These are phyloP conservation scores for Chaetorhynchus papuensis DNA, from an alignment of 2,113 vertebrate genomes.

Conservation along the genomic window DNA sequence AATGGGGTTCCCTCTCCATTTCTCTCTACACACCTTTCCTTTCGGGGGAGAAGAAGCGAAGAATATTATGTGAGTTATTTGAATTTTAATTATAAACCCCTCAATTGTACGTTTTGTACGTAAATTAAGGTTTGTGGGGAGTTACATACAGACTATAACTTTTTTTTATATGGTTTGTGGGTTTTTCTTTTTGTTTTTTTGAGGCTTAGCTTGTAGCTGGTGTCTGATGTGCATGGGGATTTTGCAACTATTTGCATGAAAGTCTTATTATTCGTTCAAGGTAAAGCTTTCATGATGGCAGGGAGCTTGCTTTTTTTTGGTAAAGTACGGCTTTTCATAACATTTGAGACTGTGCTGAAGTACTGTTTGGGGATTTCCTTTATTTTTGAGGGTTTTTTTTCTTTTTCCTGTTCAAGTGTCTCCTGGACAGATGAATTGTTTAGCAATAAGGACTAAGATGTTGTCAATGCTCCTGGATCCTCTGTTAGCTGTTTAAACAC, in stretches of 20 bases:
- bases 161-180: neutral
- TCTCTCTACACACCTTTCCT: constrained; percentile 33
- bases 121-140: neutral
- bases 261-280: neutral
- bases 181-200: neutral
- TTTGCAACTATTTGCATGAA: neutral
- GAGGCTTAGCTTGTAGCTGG: neutral
- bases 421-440: neutral
- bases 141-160: neutral
- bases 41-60: constrained; percentile 12
- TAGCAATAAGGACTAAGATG: neutral
- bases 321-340: neutral
- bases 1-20: constrained; percentile 46
- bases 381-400: accelerated
- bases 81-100: neutral
- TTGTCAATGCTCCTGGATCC: neutral
- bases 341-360: neutral
- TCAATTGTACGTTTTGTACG: neutral
- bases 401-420: neutral
- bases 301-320: neutral
- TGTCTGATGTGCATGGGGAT: neutral
- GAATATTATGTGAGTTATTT: constrained; percentile 53
- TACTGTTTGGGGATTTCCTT: neutral
- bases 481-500: neutral
- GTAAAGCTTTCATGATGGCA: neutral